Percentiles rank a stretch among this genome's conserved stretches.
Conservation (phyloP, 2,797 vertebrate species). For the Eremophila alpestris region DNA sequence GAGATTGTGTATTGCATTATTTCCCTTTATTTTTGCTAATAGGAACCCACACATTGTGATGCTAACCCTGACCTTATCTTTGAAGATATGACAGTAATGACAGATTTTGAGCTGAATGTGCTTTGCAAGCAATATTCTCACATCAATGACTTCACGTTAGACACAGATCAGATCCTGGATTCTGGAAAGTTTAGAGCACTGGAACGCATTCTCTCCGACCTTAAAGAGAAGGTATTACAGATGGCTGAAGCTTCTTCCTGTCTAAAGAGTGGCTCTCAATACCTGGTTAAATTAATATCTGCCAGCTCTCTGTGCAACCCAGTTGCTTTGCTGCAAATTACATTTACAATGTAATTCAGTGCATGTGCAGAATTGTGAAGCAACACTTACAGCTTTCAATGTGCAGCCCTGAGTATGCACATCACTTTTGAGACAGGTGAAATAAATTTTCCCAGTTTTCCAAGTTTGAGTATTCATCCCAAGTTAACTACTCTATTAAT, state of each 20-base stretch:
- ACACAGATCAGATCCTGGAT: conserved; percentile 85
- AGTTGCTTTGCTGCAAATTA: neutral
- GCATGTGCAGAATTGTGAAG: neutral
- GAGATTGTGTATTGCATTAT: neutral
- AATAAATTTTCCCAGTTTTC: neutral
- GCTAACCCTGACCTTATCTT: conserved; percentile 90
- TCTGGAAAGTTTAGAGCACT: conserved; percentile 92
- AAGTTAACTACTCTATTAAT: neutral
- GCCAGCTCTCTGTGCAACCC: neutral
- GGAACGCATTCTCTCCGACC: conserved; percentile 80
- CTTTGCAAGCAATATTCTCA: conserved; percentile 90
- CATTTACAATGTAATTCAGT: neutral
- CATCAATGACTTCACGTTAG: conserved; percentile 84
- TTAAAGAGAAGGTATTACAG: conserved; percentile 82
- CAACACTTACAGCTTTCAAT: neutral
- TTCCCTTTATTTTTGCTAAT: conserved; percentile 32
- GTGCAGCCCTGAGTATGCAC: accelerated
- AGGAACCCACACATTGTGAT: conserved; percentile 94
- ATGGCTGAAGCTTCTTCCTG: neutral
- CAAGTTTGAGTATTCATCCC: neutral
- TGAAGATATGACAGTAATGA: conserved; percentile 98
- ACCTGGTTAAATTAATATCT: neutral
- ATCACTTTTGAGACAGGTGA: neutral
- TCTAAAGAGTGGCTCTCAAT: neutral
- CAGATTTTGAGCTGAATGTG: conserved; percentile 94